Base-by-base conservation (phyloP, 2,797 vertebrate genomes). In the Knipowitschia caucasica region DNA sequence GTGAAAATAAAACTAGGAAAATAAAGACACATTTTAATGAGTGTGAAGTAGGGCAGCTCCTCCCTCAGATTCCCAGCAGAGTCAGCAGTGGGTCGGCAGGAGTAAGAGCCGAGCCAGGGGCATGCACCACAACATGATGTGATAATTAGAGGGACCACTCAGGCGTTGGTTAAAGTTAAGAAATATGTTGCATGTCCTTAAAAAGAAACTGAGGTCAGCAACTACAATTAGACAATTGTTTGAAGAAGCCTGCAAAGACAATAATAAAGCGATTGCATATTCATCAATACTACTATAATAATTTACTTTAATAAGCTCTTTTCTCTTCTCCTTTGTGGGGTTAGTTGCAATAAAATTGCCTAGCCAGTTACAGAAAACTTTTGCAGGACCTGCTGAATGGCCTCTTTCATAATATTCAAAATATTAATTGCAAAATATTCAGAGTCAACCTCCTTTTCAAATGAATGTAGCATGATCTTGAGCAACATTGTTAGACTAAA, bases 351-450 rank as follows among this genome's bases (percentile, higher is more conserved):
- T 78, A 57, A 21, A n/a, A 69, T 58, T 62, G 46, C 27, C 20
- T 6, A 17, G n/a, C 38, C 26, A 29, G 51, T 78, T 56, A 85
- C 68, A 81, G 64, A 53, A 62, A 81, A 77, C 61, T 83, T 83
- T 77, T 87, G 85, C 82, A 59, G 61, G 74, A 45, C n/a, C 5
- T 42, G 40, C 67, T 82, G 82, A 88, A 88, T 86, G 77, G 57
- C 66, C 35, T 75, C 80, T 86, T 88, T 88, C 78, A 85, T 75
- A 14, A 68, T 40, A 60, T 88, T 88, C 78, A 85, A 73, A 14
- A 68, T 40, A 60, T 58, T 81, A 75, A 86, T 78, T 78, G 54
- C 70, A 33, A 78, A 77, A 85, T 38, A 76, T 78, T 66, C 71
- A 78, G 71, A 56, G 74, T 77, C 77, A 77, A 73, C 59, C 50